Conservation (phyloP, 1,140 invertebrate species). For the Agrypnia vestita region DNA sequence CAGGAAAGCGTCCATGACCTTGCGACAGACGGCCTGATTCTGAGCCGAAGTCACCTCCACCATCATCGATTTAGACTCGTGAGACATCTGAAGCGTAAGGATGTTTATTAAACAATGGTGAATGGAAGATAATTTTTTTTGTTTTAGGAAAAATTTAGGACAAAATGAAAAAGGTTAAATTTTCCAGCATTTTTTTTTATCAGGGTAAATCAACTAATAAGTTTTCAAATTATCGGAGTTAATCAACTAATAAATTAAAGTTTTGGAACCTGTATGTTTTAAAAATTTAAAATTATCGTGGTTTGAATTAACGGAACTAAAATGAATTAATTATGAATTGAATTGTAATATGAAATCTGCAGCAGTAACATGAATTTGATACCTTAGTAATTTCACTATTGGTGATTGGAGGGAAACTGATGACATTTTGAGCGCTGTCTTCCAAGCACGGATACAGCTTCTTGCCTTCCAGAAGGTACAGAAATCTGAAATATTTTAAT, state of each 20-base stretch:
- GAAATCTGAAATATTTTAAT: slow-evolving; percentile 71
- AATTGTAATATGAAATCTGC: background rate
- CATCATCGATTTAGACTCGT: slow-evolving; percentile 79
- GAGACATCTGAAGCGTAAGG: slow-evolving; percentile 71
- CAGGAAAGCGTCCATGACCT: slow-evolving; percentile 80
- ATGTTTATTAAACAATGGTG: background rate
- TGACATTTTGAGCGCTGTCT: slow-evolving; percentile 76
- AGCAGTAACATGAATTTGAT: slow-evolving; percentile 40
- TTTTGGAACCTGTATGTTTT: too few relatives aligned
- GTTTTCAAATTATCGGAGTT: too few relatives aligned
- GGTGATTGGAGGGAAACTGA: slow-evolving; percentile 89
- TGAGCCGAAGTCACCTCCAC: slow-evolving; percentile 84
- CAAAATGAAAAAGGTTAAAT: too few relatives aligned
- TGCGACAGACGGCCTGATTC: slow-evolving; percentile 79
- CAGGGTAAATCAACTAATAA: too few relatives aligned
- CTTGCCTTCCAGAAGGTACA: slow-evolving; percentile 85
- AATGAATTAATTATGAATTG: too few relatives aligned
- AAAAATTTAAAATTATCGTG: too few relatives aligned
- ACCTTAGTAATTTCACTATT: slow-evolving; percentile 87
- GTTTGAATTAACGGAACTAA: too few relatives aligned
- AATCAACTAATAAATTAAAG: too few relatives aligned
- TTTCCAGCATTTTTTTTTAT: too few relatives aligned
- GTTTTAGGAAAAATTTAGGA: too few relatives aligned
- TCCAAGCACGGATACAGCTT: slow-evolving; percentile 80
- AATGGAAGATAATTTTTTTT: background rate